Percentiles rank a stretch among this genome's conserved stretches.
Evolutionary conservation across 2,797 vertebrate species (phyloP).

Genomic region (Threskiornis aethiopicus): DNA sequence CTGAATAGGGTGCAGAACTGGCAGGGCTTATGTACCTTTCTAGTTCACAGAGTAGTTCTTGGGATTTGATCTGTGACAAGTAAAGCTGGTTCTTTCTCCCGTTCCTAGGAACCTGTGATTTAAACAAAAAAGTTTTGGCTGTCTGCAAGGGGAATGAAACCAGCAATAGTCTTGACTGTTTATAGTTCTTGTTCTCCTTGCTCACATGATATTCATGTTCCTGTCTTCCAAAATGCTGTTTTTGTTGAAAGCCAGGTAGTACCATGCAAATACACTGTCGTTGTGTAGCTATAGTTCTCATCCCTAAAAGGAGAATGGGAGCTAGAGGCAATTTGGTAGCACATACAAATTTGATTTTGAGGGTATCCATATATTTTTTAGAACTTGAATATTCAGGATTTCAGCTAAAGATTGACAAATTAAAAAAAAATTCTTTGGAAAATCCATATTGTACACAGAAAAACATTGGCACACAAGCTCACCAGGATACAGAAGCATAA

Average conservation of each 20-base stretch:
- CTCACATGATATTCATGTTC: neutral
- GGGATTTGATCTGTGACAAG: neutral
- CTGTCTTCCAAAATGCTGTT: neutral
- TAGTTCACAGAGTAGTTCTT: neutral
- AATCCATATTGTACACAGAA: neutral
- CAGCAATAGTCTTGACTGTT: neutral
- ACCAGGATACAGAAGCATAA: neutral
- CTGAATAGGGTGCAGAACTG: neutral
- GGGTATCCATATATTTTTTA: neutral
- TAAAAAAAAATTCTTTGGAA: neutral
- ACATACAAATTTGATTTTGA: neutral
- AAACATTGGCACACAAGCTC: neutral
- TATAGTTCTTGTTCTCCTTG: neutral
- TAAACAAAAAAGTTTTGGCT: neutral
- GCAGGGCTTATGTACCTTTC: neutral
- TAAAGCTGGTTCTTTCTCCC: neutral
- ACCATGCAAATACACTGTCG: neutral
- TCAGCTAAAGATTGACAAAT: neutral
- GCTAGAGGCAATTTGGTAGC: neutral
- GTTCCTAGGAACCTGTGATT: neutral
- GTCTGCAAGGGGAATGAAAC: neutral
- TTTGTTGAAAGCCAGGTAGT: neutral
- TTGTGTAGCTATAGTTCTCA: neutral
- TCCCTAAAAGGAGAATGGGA: neutral
- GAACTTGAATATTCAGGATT: neutral